Evolutionary conservation across 2,113 vertebrate species (phyloP).

Genomic region (Cebidichthys violaceus): DNA sequence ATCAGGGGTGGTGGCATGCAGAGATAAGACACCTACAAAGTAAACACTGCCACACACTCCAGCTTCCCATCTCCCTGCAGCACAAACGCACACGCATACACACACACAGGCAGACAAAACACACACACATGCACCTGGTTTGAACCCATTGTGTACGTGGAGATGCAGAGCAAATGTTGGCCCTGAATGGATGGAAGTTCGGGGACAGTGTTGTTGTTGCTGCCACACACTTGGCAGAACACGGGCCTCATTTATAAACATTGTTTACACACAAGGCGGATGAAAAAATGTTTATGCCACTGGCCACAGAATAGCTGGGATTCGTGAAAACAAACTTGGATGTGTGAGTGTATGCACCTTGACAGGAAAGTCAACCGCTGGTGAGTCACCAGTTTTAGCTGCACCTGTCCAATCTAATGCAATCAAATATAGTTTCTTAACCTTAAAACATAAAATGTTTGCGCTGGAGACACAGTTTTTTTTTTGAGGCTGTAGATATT

Average conservation of each 20-base stretch:
- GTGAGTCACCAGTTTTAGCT: neutral
- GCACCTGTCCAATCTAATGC: neutral
- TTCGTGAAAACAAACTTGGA: constrained; percentile 5
- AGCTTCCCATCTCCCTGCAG: constrained; percentile 2
- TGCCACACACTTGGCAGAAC: constrained; percentile 31
- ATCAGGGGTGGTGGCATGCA: constrained; percentile 35
- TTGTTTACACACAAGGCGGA: constrained; percentile 37
- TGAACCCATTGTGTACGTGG: constrained; percentile 8
- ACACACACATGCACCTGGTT: constrained; percentile 9
- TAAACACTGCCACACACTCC: constrained; percentile 32
- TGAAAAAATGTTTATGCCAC: constrained; percentile 35
- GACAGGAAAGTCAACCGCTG: neutral
- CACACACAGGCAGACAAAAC: constrained; percentile 6
- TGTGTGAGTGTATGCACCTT: constrained; percentile 20
- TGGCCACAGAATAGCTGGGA: constrained; percentile 6
- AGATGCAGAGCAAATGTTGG: constrained; percentile 22
- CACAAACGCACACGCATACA: neutral
- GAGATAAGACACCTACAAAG: constrained; percentile 62
- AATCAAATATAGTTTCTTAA: neutral
- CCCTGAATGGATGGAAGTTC: constrained; percentile 14
- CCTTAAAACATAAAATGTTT: neutral
- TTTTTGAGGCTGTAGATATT: neutral
- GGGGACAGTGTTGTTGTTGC: constrained; percentile 8
- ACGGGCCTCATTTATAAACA: constrained; percentile 32
- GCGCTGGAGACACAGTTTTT: neutral